Evolutionary conservation across 2,888 invertebrate genomes (phyloP), one percentile per base, ranked within the genome.

Genomic region (Melieria picta): DNA sequence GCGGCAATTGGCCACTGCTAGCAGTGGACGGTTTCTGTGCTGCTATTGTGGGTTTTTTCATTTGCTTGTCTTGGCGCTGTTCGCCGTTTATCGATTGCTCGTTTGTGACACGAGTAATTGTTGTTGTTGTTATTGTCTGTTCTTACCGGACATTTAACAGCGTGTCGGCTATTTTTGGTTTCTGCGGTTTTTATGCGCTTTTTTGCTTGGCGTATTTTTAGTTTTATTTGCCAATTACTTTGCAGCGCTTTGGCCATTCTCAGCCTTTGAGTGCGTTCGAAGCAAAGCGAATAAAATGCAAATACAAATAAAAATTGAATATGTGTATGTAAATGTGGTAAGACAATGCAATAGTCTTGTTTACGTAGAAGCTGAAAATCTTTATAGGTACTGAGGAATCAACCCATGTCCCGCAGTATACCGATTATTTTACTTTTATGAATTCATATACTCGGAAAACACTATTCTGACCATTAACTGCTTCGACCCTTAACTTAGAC

Each of bases 161-260:
- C 11, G 16, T n/a, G 46, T 11, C 16, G 46, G 62, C 47, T 16
- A 63, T 46, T 11, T 62, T 47, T 46, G 30, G 48, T 63, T 63
- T 16, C 9, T 5, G 11, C 16, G 46, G 46, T 10, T 11, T 57
- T 58, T n/a, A 9, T 13, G 10, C 13, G 50, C 30, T 63, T 46
- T 30, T 11, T 42, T 48, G 63, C n/a, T 47, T 16, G 4, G 10
- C 30, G 42, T 30, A 9, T 30, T 30, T 63, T 16, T 30, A 30
- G 30, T 30, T 56, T 56, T 65, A 5, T 65, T 46, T 42, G 52
- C 65, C 55, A 65, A 55, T 65, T 55, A 65, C 65, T 65, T 65
- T 65, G 57, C 42, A 56, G 6, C 45, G 9, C 58, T 58, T 30
- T 58, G 58, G 46, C 46, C 6, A 46, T 46, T 46, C 61, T 2